A percentile compares a stretch with the other conserved stretches of the same genome.
Conservation (phyloP, 2,888 invertebrate species). For the Stenodera caucasica region DNA sequence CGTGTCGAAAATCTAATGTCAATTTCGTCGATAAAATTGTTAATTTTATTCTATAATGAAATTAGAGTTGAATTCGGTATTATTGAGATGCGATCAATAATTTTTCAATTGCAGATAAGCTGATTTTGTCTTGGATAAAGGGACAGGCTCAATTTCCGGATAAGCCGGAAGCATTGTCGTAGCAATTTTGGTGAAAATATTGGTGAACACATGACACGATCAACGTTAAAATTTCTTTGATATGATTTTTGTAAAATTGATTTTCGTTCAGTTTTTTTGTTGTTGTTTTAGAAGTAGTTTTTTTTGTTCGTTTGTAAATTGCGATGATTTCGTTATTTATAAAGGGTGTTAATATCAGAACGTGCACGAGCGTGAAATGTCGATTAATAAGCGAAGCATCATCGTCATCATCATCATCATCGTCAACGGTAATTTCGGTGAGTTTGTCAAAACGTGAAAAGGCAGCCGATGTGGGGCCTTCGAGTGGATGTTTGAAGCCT, state of each 20-base stretch:
- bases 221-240: neutral
- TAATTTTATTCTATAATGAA: no score
- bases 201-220: neutral
- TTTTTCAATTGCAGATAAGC: slow-evolving; percentile 1
- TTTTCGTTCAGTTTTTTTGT: neutral
- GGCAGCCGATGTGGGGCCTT: neutral
- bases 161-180: neutral
- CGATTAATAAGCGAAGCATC: neutral
- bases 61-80: no score
- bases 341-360: neutral
- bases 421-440: neutral
- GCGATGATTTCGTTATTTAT: neutral
- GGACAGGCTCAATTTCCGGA: neutral
- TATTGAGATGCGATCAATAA: neutral
- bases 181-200: neutral
- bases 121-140: neutral
- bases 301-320: neutral
- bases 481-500: neutral
- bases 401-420: neutral
- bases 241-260: no score
- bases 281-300: neutral
- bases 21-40: no score
- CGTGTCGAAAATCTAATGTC: no score
- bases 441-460: slow-evolving; percentile 6
- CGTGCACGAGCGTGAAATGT: slow-evolving; percentile 8